Evolutionary conservation across 2,113 vertebrate species (phyloP).

Genomic region (Phrynocephalus versicolor): DNA sequence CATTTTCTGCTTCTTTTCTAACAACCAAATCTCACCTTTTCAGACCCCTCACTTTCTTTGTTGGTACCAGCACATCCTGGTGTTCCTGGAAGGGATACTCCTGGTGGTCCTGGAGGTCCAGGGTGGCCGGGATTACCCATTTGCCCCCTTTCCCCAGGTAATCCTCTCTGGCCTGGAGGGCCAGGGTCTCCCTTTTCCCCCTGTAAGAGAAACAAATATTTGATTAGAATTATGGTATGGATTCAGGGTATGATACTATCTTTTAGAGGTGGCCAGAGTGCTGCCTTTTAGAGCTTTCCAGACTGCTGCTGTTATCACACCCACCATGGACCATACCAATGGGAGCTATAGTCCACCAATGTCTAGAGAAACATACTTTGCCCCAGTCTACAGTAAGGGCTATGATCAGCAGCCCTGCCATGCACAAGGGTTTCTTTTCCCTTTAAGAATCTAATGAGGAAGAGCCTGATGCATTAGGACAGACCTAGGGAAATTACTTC

Average conservation of each 20-base stretch:
- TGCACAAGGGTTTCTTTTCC: background rate
- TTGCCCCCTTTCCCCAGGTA: constrained; percentile 60
- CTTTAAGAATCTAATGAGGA: background rate
- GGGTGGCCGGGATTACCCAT: constrained; percentile 49
- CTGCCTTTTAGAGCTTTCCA: background rate
- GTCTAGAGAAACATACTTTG: no score
- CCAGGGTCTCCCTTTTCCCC: constrained; percentile 67
- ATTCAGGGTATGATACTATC: background rate
- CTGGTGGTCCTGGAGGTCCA: constrained; percentile 28
- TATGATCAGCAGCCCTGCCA: background rate
- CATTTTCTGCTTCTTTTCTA: background rate
- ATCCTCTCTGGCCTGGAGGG: constrained; percentile 52
- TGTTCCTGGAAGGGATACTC: constrained; percentile 21
- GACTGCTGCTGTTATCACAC: background rate
- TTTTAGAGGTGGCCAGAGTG: background rate
- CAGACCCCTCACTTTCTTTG: background rate
- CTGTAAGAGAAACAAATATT: constrained; percentile 29
- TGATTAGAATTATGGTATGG: background rate
- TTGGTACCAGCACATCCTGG: constrained; percentile 18
- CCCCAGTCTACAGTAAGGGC: background rate
- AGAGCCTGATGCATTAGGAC: no score
- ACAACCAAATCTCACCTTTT: constrained; percentile 13
- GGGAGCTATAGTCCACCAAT: no score
- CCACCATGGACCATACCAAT: no score
- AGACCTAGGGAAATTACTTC: no score